Conservation (phyloP, 1,140 invertebrate genomes). For the Geopemphigus sp. region DNA sequence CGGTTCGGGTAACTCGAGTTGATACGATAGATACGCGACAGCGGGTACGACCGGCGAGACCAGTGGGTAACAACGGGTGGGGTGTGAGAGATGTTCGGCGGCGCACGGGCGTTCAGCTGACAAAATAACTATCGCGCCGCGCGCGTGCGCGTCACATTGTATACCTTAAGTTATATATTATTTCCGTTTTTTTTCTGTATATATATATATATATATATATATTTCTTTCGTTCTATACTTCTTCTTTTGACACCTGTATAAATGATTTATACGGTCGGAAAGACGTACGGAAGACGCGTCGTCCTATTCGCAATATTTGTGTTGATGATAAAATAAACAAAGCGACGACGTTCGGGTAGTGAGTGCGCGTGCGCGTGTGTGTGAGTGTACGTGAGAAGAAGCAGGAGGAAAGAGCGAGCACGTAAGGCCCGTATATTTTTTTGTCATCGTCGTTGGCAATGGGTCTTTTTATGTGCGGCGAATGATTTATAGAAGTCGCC, state of each 20-base stretch:
- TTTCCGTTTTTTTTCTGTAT: neutral
- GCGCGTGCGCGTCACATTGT: slow-evolving; percentile 3
- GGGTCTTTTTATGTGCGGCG: slow-evolving; percentile 10
- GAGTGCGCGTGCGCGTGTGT: neutral
- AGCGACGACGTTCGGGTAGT: neutral
- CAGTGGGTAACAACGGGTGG: neutral
- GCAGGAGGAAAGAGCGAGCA: neutral
- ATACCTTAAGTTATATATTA: slow-evolving; percentile 31
- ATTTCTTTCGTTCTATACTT: neutral
- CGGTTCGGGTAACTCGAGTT: neutral
- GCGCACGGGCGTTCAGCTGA: slow-evolving; percentile 20
- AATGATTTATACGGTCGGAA: slow-evolving; percentile 18
- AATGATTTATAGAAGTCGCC: slow-evolving; percentile 44
- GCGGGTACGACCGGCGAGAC: too few relatives aligned
- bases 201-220: too few relatives aligned
- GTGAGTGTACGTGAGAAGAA: neutral
- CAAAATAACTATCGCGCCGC: neutral
- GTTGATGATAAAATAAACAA: slow-evolving; percentile 40
- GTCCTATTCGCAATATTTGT: slow-evolving; percentile 41
- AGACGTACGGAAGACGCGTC: slow-evolving; percentile 11
- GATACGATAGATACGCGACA: too few relatives aligned
- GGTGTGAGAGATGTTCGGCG: neutral
- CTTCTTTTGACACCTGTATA: slow-evolving; percentile 36
- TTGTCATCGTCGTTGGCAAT: slow-evolving; percentile 25
- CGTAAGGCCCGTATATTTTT: slow-evolving; percentile 21